These are phyloP conservation scores for Cheilosia scutellata DNA, from an alignment of 2,888 invertebrate genomes.

Conservation along the genomic window DNA sequence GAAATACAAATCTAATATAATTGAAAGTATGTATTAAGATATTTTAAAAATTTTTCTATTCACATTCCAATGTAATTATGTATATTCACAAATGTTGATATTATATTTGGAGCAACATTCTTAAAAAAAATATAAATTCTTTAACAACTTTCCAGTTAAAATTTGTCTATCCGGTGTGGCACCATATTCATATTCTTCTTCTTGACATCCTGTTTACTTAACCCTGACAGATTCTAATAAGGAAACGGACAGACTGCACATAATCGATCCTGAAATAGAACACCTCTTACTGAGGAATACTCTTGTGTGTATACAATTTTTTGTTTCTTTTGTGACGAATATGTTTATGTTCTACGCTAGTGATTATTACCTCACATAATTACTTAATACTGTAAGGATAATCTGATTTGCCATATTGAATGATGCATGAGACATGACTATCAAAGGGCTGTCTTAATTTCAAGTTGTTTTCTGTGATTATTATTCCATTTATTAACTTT, in stretches of 20 bases:
- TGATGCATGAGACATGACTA: not conserved
- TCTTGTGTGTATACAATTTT: not conserved
- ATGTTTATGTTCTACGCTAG: not conserved
- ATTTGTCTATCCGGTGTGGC: conserved; percentile 7
- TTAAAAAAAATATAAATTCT: no score
- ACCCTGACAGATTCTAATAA: not conserved
- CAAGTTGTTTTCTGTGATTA: not conserved
- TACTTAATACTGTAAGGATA: conserved; percentile 2
- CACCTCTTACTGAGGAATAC: not conserved
- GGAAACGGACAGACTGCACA: not conserved
- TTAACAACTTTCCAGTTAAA: not conserved
- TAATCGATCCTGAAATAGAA: conserved; percentile 42
- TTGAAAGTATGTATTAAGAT: no score
- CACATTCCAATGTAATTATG: no score
- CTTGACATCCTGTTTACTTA: conserved; percentile 45
- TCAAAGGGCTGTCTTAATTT: not conserved
- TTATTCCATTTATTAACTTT: not conserved
- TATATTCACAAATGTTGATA: no score
- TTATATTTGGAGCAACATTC: no score
- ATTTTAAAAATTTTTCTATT: no score
- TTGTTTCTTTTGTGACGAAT: not conserved
- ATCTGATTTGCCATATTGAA: conserved; percentile 14
- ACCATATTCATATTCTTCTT: conserved; percentile 10
- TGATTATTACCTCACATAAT: not conserved
- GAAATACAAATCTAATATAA: no score